A percentile compares a stretch with the other conserved stretches of the same genome.
Evolutionary conservation across 2,113 vertebrate species (phyloP).

Genomic region (Zapus hudsonius): DNA sequence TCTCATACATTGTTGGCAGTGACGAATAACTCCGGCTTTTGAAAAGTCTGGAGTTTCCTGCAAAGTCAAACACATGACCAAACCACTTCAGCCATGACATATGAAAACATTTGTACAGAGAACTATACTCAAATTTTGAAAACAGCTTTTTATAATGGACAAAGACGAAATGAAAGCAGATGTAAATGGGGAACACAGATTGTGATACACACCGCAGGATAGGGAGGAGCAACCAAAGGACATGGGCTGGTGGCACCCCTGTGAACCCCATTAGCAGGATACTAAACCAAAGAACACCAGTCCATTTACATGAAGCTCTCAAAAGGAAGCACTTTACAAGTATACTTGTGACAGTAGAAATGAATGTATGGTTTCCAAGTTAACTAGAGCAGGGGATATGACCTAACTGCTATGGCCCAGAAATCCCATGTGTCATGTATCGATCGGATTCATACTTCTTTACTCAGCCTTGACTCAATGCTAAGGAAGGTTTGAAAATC

Average conservation of each 20-base stretch:
- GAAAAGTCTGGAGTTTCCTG: neutral
- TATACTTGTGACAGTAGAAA: neutral
- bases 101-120: conserved; percentile 6
- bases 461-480: neutral
- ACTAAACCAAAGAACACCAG: neutral
- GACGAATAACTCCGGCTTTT: neutral
- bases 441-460: neutral
- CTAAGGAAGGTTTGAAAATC: neutral
- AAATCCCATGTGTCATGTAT: neutral
- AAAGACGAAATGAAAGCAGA: neutral
- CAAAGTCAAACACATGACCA: neutral
- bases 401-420: neutral
- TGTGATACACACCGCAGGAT: neutral
- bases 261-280: neutral
- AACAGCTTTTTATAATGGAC: neutral
- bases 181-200: neutral
- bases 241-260: neutral
- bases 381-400: too few species aligned
- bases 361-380: too few species aligned
- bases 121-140: neutral
- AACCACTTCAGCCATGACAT: neutral
- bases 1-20: neutral
- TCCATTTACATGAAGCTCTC: conserved; percentile 17
- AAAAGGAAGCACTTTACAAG: neutral
- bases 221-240: neutral